Evolutionary conservation across 30 jellyfish, hydroid and myxozoan genomes (phyloP).

Genomic region (Calvadosia cruxmelitensis): DNA sequence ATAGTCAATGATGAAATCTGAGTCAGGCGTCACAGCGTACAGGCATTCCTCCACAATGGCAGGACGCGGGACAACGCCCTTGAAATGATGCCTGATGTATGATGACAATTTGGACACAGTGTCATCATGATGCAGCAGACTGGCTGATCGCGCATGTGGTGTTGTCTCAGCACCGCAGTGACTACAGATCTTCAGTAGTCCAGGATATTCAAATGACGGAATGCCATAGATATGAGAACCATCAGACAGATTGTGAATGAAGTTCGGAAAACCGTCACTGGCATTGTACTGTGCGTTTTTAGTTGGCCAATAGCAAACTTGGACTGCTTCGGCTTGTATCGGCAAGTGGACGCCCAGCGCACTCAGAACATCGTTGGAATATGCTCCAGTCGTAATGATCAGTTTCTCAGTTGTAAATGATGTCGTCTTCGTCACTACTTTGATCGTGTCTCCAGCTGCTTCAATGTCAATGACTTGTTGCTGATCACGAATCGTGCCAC

Average conservation of each 20-base stretch:
- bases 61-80: constrained; percentile 41
- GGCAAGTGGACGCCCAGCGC: background rate
- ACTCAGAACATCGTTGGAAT: background rate
- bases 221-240: constrained; percentile 28
- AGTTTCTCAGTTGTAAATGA: background rate
- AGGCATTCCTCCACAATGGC: constrained; percentile 58
- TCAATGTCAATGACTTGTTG: background rate
- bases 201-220: constrained; percentile 74
- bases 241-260: constrained; percentile 18
- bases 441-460: background rate
- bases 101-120: constrained; percentile 23
- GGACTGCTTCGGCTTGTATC: constrained; percentile 26
- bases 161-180: background rate
- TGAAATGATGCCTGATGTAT: constrained; percentile 25
- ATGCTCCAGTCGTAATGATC: background rate
- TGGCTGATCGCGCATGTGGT: background rate
- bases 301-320: constrained; percentile 62
- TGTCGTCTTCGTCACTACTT: background rate
- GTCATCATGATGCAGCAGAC: background rate
- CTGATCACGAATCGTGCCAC: background rate
- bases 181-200: constrained; percentile 35
- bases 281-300: constrained; percentile 11
- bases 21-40: constrained; percentile 87
- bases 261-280: constrained; percentile 46
- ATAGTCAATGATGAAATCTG: constrained; percentile 45